Evolutionary conservation across 2,797 vertebrate species (phyloP).

Genomic region (Champsocephalus gunnari): DNA sequence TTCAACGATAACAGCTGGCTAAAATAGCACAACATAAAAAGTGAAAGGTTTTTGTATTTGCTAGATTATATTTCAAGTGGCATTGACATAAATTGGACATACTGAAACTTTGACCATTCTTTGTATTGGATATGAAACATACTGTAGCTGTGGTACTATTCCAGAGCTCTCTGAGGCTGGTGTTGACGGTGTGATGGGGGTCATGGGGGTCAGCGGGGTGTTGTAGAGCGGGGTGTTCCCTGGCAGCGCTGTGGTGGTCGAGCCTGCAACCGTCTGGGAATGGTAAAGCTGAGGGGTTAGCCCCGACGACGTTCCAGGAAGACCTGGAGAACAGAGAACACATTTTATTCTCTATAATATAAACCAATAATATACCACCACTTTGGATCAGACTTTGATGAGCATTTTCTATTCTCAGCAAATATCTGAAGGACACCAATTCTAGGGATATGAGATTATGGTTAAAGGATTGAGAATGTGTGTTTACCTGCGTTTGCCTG

Average conservation of each 20-base stretch:
- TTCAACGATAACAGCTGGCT: background rate
- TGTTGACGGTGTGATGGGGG: conserved; percentile 95
- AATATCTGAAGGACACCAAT: background rate
- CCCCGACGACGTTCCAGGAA: conserved; percentile 89
- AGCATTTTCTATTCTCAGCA: background rate
- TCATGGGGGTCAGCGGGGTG: conserved; percentile 94
- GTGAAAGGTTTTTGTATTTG: background rate
- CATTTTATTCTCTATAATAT: background rate
- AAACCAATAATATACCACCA: background rate
- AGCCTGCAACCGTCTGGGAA: conserved; percentile 89
- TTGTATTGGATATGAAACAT: conserved; percentile 70
- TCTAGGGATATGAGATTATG: background rate
- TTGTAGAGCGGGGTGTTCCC: conserved; percentile 93
- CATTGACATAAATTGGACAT: background rate
- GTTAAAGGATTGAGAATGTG: background rate
- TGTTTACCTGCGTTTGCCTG: conserved; percentile 83
- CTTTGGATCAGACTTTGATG: background rate
- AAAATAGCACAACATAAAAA: background rate
- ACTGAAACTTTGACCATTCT: background rate
- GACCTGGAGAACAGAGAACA: conserved; percentile 45
- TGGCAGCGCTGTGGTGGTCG: conserved; percentile 93
- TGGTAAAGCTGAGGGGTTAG: conserved; percentile 97
- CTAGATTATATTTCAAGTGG: background rate
- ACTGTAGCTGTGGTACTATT: conserved; percentile 98
- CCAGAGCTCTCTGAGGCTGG: conserved; percentile 98